These are phyloP conservation scores for Vanacampus margaritifer DNA, from an alignment of 2,113 vertebrate species.

Conservation along the genomic window DNA sequence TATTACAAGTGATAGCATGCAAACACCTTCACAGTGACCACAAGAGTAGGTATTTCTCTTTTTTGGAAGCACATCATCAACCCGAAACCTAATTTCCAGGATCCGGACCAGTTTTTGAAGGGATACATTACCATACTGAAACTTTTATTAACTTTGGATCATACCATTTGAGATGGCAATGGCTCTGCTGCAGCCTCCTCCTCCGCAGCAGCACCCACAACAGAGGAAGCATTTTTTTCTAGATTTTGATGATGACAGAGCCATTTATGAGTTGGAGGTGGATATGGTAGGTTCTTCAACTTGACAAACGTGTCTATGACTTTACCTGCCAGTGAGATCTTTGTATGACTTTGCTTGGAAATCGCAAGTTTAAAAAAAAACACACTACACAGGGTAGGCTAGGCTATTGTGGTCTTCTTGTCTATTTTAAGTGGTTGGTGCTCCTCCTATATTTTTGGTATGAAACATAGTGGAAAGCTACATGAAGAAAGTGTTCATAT, in stretches of 20 bases:
- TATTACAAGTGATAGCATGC: slow-evolving; percentile 25
- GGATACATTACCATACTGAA: neutral
- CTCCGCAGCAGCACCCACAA: slow-evolving; percentile 25
- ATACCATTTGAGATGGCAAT: slow-evolving; percentile 33
- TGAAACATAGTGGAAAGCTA: neutral
- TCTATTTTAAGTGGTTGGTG: neutral
- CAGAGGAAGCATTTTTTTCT: slow-evolving; percentile 51
- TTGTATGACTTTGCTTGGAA: neutral
- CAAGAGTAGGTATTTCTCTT: neutral
- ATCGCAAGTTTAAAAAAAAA: neutral
- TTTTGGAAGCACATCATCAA: neutral
- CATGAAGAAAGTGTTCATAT: neutral
- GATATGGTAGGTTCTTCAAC: slow-evolving; percentile 66
- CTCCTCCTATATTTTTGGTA: no score
- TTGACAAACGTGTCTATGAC: neutral
- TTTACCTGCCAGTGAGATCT: no score
- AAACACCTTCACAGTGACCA: slow-evolving; percentile 2
- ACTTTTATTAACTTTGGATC: neutral
- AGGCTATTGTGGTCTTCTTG: neutral
- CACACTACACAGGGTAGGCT: neutral
- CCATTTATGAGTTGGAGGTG: slow-evolving; percentile 69
- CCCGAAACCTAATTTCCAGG: neutral
- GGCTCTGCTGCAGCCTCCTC: slow-evolving; percentile 61
- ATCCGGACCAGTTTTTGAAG: slow-evolving; percentile 3
- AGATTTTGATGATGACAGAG: slow-evolving; percentile 71